These are phyloP conservation scores for Bombus pyrosoma DNA, from an alignment of 1,140 invertebrate species.

Conservation along the genomic window DNA sequence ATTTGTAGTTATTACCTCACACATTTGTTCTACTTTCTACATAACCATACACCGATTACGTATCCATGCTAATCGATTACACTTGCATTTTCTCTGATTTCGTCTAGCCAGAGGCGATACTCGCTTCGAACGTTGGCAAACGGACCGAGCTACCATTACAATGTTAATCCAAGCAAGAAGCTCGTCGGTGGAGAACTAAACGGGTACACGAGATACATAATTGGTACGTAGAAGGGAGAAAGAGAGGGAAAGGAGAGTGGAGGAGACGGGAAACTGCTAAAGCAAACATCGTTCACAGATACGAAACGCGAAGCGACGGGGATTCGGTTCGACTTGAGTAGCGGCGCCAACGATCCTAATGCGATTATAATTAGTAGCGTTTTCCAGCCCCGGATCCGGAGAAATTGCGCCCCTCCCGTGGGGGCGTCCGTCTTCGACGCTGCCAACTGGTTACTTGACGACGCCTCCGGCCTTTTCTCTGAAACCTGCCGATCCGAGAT, in stretches of 20 bases:
- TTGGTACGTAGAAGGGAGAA: neutral
- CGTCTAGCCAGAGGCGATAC: neutral
- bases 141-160: slow-evolving; percentile 20
- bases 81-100: neutral
- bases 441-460: slow-evolving; percentile 37
- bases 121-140: neutral
- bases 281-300: slow-evolving; percentile 36
- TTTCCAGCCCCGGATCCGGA: slow-evolving; percentile 56
- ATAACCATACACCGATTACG: neutral
- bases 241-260: neutral
- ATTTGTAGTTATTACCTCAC: too few relatives aligned
- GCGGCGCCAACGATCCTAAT: slow-evolving; percentile 59
- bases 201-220: slow-evolving; percentile 29
- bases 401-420: slow-evolving; percentile 43
- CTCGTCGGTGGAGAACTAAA: neutral
- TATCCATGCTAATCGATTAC: neutral
- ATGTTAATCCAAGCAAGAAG: slow-evolving; percentile 27
- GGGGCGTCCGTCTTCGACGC: slow-evolving; percentile 48
- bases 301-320: neutral
- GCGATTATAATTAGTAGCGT: slow-evolving; percentile 68
- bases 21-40: neutral
- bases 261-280: neutral
- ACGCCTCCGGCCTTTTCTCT: slow-evolving; percentile 53
- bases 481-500: slow-evolving; percentile 37
- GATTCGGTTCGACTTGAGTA: slow-evolving; percentile 23